phyloP scores from a whole-genome alignment of 2,888 invertebrate genomes.

The Ypsolopha scabrella region DNA sequence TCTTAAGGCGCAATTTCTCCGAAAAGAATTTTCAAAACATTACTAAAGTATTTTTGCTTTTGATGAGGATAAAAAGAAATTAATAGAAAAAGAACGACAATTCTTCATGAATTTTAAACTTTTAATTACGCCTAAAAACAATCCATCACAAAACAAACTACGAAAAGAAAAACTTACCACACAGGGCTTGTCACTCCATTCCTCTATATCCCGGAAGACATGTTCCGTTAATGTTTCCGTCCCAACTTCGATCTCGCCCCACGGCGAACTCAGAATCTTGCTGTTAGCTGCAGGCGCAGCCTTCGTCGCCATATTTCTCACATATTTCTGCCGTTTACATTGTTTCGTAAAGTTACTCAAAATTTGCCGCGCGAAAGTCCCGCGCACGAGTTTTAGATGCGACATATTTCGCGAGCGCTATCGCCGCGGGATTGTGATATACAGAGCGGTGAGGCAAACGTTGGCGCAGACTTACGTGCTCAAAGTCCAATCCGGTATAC shows the following conservation, averaged over 20 bases:
- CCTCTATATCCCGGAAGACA: constrained; percentile 67
- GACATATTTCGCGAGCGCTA: constrained; percentile 47
- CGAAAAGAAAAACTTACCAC: constrained; percentile 69
- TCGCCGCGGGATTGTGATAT: constrained; percentile 28
- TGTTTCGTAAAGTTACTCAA: constrained; percentile 28
- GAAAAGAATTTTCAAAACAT: neutral
- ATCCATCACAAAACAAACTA: too few relatives aligned
- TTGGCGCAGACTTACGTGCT: constrained; percentile 41
- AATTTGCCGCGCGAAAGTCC: constrained; percentile 48
- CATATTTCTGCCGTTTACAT: constrained; percentile 19
- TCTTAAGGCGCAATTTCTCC: neutral
- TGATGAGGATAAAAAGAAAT: too few relatives aligned
- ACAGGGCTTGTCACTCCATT: constrained; percentile 71
- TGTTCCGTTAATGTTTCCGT: constrained; percentile 70
- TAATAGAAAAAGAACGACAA: neutral
- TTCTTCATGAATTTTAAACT: neutral
- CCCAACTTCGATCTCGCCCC: constrained; percentile 66
- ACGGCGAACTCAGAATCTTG: constrained; percentile 45
- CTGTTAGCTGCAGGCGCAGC: constrained; percentile 35
- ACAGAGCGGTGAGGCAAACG: constrained; percentile 21
- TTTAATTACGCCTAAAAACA: too few relatives aligned
- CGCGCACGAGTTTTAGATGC: constrained; percentile 58
- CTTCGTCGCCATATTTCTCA: constrained; percentile 41
- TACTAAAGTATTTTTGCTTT: too few relatives aligned
- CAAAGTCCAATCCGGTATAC: constrained; percentile 51